Evolutionary conservation across 2,888 invertebrate species (phyloP).

Genomic region (Drosophila mimica): DNA sequence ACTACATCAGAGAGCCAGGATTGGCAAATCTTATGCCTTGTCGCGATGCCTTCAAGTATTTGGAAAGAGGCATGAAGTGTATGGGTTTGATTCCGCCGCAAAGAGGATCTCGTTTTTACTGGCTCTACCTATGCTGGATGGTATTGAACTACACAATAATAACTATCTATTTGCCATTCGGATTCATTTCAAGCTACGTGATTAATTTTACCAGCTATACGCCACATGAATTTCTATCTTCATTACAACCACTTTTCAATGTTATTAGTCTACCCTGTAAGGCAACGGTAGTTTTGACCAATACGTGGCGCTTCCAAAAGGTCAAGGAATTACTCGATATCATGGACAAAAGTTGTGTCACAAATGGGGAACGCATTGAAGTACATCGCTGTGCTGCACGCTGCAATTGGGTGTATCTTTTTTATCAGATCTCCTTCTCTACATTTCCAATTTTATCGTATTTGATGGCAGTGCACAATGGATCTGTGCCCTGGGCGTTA

Average conservation of each 20-base stretch:
- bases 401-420: constrained; percentile 31
- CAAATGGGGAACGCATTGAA: background rate
- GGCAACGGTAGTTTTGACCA: background rate
- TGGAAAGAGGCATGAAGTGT: constrained; percentile 29
- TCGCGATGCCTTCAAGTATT: constrained; percentile 35
- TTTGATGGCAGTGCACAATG: constrained; percentile 9
- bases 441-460: background rate
- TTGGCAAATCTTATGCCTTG: constrained; percentile 1
- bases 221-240: constrained; percentile 23
- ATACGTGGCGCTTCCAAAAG: constrained; percentile 21
- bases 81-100: constrained; percentile 33
- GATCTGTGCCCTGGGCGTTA: constrained; percentile 28
- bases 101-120: background rate
- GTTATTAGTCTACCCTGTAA: constrained; percentile 2
- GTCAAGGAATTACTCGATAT: constrained; percentile 28
- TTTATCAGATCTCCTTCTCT: constrained; percentile 16
- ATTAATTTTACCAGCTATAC: constrained; percentile 20
- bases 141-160: background rate
- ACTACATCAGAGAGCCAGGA: constrained; percentile 22
- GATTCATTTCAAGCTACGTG: constrained; percentile 7
- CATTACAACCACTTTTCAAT: constrained; percentile 31
- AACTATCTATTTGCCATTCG: constrained; percentile 40
- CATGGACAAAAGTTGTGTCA: constrained; percentile 35
- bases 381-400: constrained; percentile 33
- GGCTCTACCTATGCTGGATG: constrained; percentile 17